Evolutionary conservation across 2,797 vertebrate species (phyloP), one percentile per base, ranked within the genome.

Genomic region (Pseudochaenichthys georgianus): DNA sequence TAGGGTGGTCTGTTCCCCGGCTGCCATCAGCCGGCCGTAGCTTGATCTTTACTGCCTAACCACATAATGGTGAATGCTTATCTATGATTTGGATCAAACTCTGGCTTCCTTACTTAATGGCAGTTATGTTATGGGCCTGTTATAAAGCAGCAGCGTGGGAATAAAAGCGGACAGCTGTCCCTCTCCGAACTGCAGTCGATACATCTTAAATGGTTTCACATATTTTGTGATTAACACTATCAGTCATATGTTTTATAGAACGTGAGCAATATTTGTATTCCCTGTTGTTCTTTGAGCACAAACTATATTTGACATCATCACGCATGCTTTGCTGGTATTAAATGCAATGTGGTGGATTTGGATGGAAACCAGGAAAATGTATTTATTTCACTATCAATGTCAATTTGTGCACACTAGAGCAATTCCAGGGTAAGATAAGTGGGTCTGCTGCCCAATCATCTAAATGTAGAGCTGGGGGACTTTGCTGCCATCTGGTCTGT

Each of bases 61-160:
- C 13, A 59, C 62, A 15, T 61, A 15, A 68, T 38, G 41, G 17
- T 66, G 43, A 50, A 1, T 61, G 47, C 63, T 60, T 88, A 80
- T 86, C 77, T 78, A 3, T 16, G 15, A 70, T 80, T 72, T 61
- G 58, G 13, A 85, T 87, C 85, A 41, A 50, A 71, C 55, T 66
- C 73, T 60, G 70, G 38, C 73, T 86, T 83, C 68, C 68, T 82
- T 71, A 61, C 54, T 60, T 73, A 8, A 54, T 66, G 52, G 66
- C 59, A 64, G 43, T 57, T 34, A 55, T 69, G 65, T 23, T 86
- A 80, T 77, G 77, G 68, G 80, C 47, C 48, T 78, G 74, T 71
- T 78, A 15, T 64, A 55, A 61, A 70, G 51, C 58, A 19, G 34
- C 42, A 79, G 47, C 73, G 19, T 59, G 65, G 52, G 13, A 86